phyloP scores from a whole-genome alignment of 2,113 vertebrate species.

The Dromiciops gliroides region DNA sequence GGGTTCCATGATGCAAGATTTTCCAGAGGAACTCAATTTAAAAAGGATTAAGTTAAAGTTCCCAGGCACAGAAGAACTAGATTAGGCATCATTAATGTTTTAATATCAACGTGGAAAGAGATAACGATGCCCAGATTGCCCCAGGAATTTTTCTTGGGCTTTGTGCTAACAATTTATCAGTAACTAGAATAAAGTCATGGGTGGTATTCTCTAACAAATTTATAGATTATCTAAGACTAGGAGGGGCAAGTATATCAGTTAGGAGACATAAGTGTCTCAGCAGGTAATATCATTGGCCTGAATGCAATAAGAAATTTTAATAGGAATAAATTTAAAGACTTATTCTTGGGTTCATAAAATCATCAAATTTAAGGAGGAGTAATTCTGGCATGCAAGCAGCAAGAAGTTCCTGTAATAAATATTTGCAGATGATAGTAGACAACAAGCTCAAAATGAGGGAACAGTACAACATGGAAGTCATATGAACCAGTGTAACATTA shows the following conservation, averaged over 20 bases:
- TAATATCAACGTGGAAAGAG: background rate
- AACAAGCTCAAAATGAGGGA: background rate
- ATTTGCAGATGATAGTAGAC: background rate
- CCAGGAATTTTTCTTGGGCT: background rate
- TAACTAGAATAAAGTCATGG: background rate
- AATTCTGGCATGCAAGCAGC: background rate
- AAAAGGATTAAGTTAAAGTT: background rate
- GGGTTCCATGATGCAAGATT: background rate
- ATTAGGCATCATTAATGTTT: background rate
- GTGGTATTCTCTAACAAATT: background rate
- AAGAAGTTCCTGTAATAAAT: background rate
- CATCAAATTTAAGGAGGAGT: background rate
- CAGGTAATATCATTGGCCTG: background rate
- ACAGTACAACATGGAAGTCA: background rate
- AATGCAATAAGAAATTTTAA: background rate
- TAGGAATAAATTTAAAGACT: background rate
- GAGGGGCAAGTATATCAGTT: background rate
- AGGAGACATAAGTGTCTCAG: background rate
- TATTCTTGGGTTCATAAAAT: background rate
- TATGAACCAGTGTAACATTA: background rate
- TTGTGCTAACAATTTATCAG: background rate
- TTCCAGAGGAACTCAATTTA: background rate
- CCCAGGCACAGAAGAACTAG: background rate
- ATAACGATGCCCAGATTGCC: background rate
- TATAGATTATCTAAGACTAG: background rate